Percentiles rank a stretch among this genome's conserved stretches.
Conservation (phyloP, 2,888 invertebrate species). For the Apamea anceps region DNA sequence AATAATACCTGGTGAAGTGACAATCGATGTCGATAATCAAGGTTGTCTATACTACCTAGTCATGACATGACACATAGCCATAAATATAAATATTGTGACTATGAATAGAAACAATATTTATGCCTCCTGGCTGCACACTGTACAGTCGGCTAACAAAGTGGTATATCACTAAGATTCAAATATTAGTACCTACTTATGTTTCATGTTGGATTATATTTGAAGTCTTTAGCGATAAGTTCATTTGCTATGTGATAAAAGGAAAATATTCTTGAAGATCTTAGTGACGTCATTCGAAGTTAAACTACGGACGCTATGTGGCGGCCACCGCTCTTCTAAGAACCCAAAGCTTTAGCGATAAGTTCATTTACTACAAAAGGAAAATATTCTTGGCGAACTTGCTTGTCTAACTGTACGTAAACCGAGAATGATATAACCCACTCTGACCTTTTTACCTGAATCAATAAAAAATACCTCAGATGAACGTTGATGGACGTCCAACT, state of each 20-base stretch:
- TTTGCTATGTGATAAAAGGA: background rate
- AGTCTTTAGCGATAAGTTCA: background rate
- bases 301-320: too few species aligned
- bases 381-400: background rate
- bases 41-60: background rate
- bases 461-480: background rate
- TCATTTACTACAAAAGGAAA: background rate
- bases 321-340: background rate
- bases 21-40: background rate
- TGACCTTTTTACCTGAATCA: conserved; percentile 10
- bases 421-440: background rate
- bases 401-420: background rate
- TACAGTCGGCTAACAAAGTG: background rate
- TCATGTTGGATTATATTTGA: background rate
- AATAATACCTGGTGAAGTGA: background rate
- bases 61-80: background rate
- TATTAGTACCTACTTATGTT: background rate
- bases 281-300: too few species aligned
- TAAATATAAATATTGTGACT: background rate
- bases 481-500: conserved; percentile 14
- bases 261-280: background rate
- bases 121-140: background rate
- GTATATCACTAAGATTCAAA: background rate
- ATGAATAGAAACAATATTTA: conserved; percentile 8
- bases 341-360: background rate